A percentile compares a stretch with the other conserved stretches of the same genome.
These are phyloP conservation scores for Coelopa pilipes DNA, from an alignment of 2,888 invertebrate species.

Conservation along the genomic window DNA sequence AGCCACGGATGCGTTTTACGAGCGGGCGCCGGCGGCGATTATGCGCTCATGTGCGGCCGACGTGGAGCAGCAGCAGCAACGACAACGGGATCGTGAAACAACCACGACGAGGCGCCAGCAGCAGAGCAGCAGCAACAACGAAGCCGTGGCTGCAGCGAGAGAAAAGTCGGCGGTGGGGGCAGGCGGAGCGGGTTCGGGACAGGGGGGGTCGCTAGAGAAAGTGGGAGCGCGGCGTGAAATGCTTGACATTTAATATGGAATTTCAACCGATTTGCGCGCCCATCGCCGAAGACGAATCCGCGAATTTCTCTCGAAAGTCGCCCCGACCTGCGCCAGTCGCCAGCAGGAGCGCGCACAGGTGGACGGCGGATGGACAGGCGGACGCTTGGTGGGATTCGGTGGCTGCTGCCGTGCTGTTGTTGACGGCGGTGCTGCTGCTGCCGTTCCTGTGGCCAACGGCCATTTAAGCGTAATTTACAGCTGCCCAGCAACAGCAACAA, in stretches of 20 bases:
- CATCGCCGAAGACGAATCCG: too few relatives aligned
- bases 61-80: too few relatives aligned
- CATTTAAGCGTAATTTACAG: constrained; percentile 10
- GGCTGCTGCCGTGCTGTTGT: not conserved
- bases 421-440: not conserved
- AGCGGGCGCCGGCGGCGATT: constrained; percentile 14
- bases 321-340: too few relatives aligned
- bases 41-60: constrained; percentile 6
- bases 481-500: not conserved
- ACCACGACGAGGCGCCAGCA: not conserved
- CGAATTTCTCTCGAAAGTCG: too few relatives aligned
- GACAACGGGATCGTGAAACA: too few relatives aligned
- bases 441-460: not conserved
- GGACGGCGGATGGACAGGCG: not conserved
- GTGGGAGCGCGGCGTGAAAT: too few relatives aligned
- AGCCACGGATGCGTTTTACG: constrained; percentile 15
- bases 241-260: too few relatives aligned
- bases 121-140: not conserved
- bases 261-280: too few relatives aligned
- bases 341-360: not conserved
- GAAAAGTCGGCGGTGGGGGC: not conserved
- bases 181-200: too few relatives aligned
- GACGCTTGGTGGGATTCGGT: too few relatives aligned
- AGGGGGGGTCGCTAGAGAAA: too few relatives aligned
- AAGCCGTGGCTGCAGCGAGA: not conserved